phyloP scores from a whole-genome alignment of 1,140 invertebrate genomes.

The Tribolium madens region DNA sequence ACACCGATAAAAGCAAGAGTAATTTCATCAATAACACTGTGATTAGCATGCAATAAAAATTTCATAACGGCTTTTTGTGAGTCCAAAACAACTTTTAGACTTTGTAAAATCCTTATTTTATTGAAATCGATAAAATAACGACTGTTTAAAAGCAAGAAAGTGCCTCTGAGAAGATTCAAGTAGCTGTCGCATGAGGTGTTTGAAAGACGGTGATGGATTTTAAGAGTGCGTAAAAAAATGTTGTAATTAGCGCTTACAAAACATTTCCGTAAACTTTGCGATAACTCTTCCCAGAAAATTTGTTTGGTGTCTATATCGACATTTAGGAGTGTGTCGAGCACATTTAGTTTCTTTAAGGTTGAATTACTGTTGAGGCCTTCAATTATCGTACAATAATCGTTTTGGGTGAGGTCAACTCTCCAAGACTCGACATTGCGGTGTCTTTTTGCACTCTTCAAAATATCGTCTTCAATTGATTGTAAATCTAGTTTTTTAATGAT shows the following conservation, averaged over 20 bases:
- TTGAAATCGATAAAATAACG: conserved; percentile 28
- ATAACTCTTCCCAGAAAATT: conserved; percentile 42
- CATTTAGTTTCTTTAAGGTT: conserved; percentile 19
- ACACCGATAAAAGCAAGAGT: conserved; percentile 33
- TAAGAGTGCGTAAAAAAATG: conserved; percentile 43
- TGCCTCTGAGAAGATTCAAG: conserved; percentile 42
- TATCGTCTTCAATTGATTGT: conserved; percentile 28
- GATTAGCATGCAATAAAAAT: conserved; percentile 33
- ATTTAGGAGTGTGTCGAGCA: conserved; percentile 32
- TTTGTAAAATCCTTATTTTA: conserved; percentile 14
- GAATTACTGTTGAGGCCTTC: conserved; percentile 23
- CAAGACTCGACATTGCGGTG: not conserved
- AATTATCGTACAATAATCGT: conserved; percentile 4
- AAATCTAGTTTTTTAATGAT: conserved; percentile 15
- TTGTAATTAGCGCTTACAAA: conserved; percentile 43
- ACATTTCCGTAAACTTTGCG: conserved; percentile 46
- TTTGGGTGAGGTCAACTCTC: not conserved
- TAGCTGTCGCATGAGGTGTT: conserved; percentile 39
- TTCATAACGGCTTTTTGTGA: conserved; percentile 37
- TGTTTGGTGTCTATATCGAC: conserved; percentile 40
- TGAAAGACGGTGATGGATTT: conserved; percentile 48
- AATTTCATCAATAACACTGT: conserved; percentile 41
- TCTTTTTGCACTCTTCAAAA: not conserved
- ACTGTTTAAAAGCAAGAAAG: conserved; percentile 39
- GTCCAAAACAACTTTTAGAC: conserved; percentile 40